phyloP scores from a whole-genome alignment of 2,797 vertebrate genomes.

The Myotis myotis region DNA sequence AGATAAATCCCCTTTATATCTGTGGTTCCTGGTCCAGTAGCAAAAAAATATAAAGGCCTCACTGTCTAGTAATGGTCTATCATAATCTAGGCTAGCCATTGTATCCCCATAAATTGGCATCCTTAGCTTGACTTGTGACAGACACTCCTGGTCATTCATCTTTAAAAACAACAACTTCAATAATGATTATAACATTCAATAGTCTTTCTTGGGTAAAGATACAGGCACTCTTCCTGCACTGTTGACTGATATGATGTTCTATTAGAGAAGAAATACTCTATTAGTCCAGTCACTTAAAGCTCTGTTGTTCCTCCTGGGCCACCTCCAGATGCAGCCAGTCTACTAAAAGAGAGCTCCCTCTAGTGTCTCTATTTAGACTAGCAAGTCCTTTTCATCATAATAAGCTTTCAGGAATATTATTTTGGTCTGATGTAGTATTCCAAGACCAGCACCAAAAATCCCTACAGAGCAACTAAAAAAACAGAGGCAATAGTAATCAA shows the following conservation, averaged over 20 bases:
- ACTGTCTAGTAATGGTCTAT: not conserved
- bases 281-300: conserved; percentile 18
- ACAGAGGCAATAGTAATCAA: not conserved
- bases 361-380: conserved; percentile 41
- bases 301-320: conserved; percentile 21
- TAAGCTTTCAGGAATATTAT: not conserved
- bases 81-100: not conserved
- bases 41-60: conserved; percentile 5
- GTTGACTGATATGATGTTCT: not conserved
- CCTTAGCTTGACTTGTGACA: not conserved
- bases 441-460: not conserved
- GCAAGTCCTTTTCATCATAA: not conserved
- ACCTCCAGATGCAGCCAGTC: conserved; percentile 23
- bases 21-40: not conserved
- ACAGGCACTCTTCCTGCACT: not conserved
- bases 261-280: not conserved
- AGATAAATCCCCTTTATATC: not conserved
- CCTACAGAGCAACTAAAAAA: not conserved
- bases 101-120: not conserved
- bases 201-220: not conserved
- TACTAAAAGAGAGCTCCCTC: conserved; percentile 67
- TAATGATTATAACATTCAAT: not conserved
- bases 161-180: conserved; percentile 9
- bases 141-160: not conserved
- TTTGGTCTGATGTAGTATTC: not conserved